A percentile compares a stretch with the other conserved stretches of the same genome.
phyloP scores from a whole-genome alignment of 2,113 vertebrate genomes.

The Psophia crepitans region DNA sequence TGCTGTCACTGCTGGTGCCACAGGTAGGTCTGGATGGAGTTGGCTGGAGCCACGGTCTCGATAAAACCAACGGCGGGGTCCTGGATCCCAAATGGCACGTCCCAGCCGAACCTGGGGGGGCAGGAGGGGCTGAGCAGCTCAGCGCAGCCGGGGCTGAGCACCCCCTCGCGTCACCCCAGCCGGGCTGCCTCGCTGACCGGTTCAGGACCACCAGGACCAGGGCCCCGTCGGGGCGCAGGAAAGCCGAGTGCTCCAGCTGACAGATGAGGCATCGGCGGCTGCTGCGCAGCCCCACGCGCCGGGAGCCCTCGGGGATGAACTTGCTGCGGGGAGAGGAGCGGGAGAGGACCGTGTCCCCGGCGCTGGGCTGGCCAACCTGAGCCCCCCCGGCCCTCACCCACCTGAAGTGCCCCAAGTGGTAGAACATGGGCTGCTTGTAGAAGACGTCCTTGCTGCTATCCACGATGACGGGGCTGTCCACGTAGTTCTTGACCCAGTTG shows the following conservation, averaged over 20 bases:
- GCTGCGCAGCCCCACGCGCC: conserved; percentile 79
- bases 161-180: fast-evolving
- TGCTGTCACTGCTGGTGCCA: conserved; percentile 75
- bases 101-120: conserved; percentile 17
- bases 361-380: not conserved
- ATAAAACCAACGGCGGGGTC: conserved; percentile 80
- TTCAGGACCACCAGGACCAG: conserved; percentile 84
- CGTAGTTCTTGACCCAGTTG: conserved; percentile 93
- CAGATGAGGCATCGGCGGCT: not conserved
- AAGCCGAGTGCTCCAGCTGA: conserved; percentile 76
- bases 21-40: conserved; percentile 86
- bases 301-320: conserved; percentile 88
- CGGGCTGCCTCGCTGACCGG: conserved; percentile 56
- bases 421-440: conserved; percentile 96
- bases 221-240: conserved; percentile 78
- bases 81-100: conserved; percentile 76
- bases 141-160: fast-evolving
- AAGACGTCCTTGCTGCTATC: conserved; percentile 79
- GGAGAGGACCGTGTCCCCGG: fast-evolving
- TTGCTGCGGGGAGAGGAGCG: conserved; percentile 73
- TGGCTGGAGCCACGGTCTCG: conserved; percentile 70
- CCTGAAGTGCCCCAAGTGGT: conserved; percentile 94
- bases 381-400: not conserved
- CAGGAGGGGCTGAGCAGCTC: not conserved
- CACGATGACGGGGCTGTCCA: conserved; percentile 91